A percentile compares a stretch with the other conserved stretches of the same genome.
These are phyloP conservation scores for Chaetophractus vellerosus DNA, from an alignment of 2,797 vertebrate species.

Conservation along the genomic window DNA sequence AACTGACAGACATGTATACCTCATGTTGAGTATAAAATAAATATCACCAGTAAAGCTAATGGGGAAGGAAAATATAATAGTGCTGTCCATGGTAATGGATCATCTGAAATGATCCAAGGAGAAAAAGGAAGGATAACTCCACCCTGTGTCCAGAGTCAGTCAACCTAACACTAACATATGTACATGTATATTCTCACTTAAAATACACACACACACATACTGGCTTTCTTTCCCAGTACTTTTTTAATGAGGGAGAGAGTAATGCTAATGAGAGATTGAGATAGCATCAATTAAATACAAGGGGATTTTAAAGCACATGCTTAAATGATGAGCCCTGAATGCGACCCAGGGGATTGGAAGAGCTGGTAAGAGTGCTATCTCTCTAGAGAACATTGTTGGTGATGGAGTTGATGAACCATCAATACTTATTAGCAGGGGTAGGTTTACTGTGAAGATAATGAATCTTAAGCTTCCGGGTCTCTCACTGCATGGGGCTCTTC, in stretches of 20 bases:
- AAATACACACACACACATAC: neutral
- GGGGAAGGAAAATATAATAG: slow-evolving; percentile 3
- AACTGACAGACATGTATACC: slow-evolving; percentile 37
- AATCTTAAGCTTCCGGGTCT: slow-evolving; percentile 14
- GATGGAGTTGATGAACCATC: slow-evolving; percentile 44
- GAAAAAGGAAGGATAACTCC: neutral
- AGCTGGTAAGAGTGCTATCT: neutral
- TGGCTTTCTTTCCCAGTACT: neutral
- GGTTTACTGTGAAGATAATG: slow-evolving; percentile 51
- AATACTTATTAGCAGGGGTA: slow-evolving; percentile 51
- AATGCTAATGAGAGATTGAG: neutral
- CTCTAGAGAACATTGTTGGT: neutral
- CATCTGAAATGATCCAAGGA: neutral
- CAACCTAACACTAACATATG: neutral
- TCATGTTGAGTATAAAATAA: slow-evolving; percentile 52
- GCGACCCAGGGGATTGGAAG: neutral
- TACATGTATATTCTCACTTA: neutral
- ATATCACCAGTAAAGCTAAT: slow-evolving; percentile 65
- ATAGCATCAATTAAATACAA: neutral
- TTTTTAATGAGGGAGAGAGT: neutral
- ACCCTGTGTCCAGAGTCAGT: neutral
- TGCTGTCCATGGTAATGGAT: neutral
- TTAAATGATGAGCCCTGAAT: slow-evolving; percentile 49
- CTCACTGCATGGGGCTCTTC: neutral
- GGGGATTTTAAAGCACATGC: slow-evolving; percentile 11